A percentile compares a stretch with the other conserved stretches of the same genome.
Conservation (phyloP, 1,140 invertebrate genomes). For the Rhagoletis zephyria region DNA sequence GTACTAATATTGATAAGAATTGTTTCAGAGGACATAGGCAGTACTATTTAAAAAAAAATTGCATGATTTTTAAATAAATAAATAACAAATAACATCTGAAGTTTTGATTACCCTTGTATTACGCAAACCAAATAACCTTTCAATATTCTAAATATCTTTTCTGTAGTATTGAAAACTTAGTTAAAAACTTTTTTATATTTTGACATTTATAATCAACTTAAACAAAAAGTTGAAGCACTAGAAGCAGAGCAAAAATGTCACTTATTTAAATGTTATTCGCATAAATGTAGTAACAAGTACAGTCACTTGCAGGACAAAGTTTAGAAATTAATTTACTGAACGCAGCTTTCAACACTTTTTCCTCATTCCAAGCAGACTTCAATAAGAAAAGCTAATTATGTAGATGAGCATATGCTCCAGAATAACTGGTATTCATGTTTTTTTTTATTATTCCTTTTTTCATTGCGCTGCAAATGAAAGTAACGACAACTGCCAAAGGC, state of each 20-base stretch:
- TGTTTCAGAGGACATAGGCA: no score
- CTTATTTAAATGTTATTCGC: constrained; percentile 4
- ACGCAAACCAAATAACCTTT: no score
- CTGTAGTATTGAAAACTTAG: no score
- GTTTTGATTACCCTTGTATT: no score
- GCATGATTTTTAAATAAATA: no score
- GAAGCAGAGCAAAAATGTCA: background rate
- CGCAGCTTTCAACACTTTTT: background rate
- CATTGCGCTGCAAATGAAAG: background rate
- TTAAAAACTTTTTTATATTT: no score
- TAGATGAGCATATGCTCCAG: background rate
- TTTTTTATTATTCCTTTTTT: background rate
- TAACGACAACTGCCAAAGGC: background rate
- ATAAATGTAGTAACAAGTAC: background rate
- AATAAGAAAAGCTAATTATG: constrained; percentile 25
- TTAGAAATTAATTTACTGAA: constrained; percentile 30
- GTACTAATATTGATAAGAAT: no score
- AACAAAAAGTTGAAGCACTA: background rate
- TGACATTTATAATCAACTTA: no score
- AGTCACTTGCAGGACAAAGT: constrained; percentile 47
- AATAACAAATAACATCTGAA: no score
- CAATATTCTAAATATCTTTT: no score
- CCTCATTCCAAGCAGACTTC: background rate
- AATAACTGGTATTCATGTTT: background rate
- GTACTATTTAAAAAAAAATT: no score